Evolutionary conservation across 2,888 invertebrate genomes (phyloP).

Genomic region (Thereva unica): DNA sequence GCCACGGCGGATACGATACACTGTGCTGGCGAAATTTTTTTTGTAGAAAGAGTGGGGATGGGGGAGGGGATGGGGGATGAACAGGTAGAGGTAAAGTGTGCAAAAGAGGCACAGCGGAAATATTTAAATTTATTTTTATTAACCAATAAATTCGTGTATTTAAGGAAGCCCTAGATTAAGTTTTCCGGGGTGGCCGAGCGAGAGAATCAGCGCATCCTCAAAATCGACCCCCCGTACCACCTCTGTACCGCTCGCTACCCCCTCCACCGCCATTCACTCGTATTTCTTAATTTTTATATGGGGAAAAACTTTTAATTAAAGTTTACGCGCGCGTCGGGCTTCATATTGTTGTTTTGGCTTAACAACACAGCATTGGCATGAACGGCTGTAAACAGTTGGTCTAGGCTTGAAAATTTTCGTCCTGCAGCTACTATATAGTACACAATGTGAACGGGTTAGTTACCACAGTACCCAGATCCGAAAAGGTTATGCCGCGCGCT

Average conservation of each 20-base stretch:
- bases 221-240: too few relatives aligned
- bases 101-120: constrained; percentile 42
- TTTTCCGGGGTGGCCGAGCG: constrained; percentile 19
- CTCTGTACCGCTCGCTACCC: not conserved
- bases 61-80: too few relatives aligned
- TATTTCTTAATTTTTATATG: constrained; percentile 43
- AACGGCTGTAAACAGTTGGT: not conserved
- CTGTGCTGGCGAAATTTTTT: too few relatives aligned
- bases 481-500: not conserved
- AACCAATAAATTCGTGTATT: constrained; percentile 53
- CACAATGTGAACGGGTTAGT: constrained; percentile 1
- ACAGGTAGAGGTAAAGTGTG: constrained; percentile 37
- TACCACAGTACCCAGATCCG: not conserved
- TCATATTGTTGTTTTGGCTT: constrained; percentile 25
- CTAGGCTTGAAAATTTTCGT: constrained; percentile 18
- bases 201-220: constrained; percentile 1
- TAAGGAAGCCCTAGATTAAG: constrained; percentile 47
- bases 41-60: constrained; percentile 2
- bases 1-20: constrained; percentile 3
- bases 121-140: constrained; percentile 53
- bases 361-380: not conserved
- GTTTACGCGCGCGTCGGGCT: constrained; percentile 38
- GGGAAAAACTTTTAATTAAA: constrained; percentile 42
- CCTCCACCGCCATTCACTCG: constrained; percentile 21
- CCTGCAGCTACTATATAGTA: constrained; percentile 16